Evolutionary conservation across 2,113 vertebrate species (phyloP).

Genomic region (Oncorhynchus nerka): DNA sequence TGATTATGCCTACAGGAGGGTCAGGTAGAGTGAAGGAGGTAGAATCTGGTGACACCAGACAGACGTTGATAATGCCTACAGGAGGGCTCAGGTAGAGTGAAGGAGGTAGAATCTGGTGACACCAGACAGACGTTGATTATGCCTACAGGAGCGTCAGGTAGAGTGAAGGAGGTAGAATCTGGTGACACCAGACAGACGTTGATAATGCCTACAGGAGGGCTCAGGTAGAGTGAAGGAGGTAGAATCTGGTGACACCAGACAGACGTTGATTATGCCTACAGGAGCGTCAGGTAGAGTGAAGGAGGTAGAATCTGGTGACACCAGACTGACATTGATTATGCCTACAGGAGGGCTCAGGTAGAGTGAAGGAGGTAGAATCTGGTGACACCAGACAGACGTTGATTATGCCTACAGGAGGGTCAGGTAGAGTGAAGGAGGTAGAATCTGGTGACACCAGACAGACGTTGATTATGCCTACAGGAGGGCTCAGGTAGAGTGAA

Average conservation of each 20-base stretch:
- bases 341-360: neutral
- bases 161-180: neutral
- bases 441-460: neutral
- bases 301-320: no score
- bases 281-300: no score
- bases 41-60: slow-evolving; percentile 56
- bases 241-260: no score
- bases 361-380: neutral
- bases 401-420: slow-evolving; percentile 63
- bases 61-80: slow-evolving; percentile 72
- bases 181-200: slow-evolving; percentile 14
- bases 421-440: neutral
- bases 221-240: no score
- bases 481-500: neutral
- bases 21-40: neutral
- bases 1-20: neutral
- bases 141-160: neutral
- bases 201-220: no score
- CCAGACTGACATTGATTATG: no score
- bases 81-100: no score
- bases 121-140: neutral
- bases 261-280: no score
- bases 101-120: neutral
- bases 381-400: slow-evolving; percentile 68
- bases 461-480: neutral